Evolutionary conservation across 1,140 invertebrate species (phyloP).

Genomic region (Camponotus floridanus): DNA sequence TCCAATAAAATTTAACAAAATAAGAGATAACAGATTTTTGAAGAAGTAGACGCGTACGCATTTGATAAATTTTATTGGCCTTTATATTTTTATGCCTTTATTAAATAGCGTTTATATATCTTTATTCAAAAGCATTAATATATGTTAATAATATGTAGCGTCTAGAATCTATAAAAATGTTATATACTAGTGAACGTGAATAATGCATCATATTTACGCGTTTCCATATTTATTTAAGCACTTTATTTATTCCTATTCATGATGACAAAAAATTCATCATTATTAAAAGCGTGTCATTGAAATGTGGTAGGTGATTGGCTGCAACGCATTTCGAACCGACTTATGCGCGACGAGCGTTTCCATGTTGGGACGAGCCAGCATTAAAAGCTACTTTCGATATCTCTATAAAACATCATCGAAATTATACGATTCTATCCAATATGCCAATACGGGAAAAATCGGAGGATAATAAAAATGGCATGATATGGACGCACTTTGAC

Average conservation of each 20-base stretch:
- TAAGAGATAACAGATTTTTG: background rate
- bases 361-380: slow-evolving; percentile 91
- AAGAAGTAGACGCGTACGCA: background rate
- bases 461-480: slow-evolving; percentile 1
- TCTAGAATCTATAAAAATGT: background rate
- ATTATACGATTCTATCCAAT: slow-evolving; percentile 85
- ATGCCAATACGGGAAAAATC: slow-evolving; percentile 82
- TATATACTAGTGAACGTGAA: background rate
- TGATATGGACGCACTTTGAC: slow-evolving; percentile 55
- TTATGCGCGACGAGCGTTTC: slow-evolving; percentile 89
- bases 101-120: too few relatives aligned
- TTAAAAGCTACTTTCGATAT: slow-evolving; percentile 88
- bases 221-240: background rate
- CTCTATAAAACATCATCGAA: slow-evolving; percentile 84
- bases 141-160: background rate
- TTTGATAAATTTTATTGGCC: background rate
- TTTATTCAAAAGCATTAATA: too few relatives aligned
- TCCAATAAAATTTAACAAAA: background rate
- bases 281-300: slow-evolving; percentile 27
- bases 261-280: background rate
- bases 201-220: background rate
- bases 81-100: too few relatives aligned
- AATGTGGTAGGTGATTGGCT: slow-evolving; percentile 79
- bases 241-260: background rate
- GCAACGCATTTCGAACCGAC: slow-evolving; percentile 91